phyloP scores from a whole-genome alignment of 2,888 invertebrate genomes.

The Chrysopilus asiliformis region DNA sequence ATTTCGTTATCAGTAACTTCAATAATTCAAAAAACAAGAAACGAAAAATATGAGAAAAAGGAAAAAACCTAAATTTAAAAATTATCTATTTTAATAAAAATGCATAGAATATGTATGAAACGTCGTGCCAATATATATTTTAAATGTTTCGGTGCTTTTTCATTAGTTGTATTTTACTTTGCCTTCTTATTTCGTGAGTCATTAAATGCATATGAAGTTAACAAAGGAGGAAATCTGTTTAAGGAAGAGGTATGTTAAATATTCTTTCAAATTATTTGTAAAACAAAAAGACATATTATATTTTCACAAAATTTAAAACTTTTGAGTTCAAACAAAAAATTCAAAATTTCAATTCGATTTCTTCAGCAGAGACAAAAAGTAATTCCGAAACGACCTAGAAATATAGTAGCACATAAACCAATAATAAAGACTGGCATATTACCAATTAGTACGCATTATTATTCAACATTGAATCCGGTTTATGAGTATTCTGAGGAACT shows the following conservation, averaged over 20 bases:
- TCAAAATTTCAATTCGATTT: no score
- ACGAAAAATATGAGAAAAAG: constrained; percentile 2
- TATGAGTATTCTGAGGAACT: constrained; percentile 37
- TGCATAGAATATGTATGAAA: constrained; percentile 20
- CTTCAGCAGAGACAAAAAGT: constrained; percentile 10
- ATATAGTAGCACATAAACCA: no score
- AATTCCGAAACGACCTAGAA: constrained; percentile 7
- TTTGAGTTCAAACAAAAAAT: no score
- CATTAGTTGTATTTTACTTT: constrained; percentile 30
- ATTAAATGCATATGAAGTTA: constrained; percentile 31
- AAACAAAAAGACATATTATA: no score
- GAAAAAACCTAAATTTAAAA: constrained; percentile 5
- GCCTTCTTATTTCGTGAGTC: constrained; percentile 32
- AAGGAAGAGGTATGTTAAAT: constrained; percentile 8
- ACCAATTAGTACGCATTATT: constrained; percentile 1
- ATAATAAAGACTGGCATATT: no score
- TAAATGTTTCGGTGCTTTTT: constrained; percentile 26
- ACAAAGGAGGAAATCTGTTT: constrained; percentile 20
- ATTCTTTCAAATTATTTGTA: no score
- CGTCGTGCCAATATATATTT: constrained; percentile 30
- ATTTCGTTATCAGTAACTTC: neutral
- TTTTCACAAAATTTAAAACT: no score
- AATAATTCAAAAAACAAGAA: neutral
- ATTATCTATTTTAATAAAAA: neutral
- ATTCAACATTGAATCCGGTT: constrained; percentile 31